Evolutionary conservation across 2,888 invertebrate genomes (phyloP).

Genomic region (Mimachlamys varia): DNA sequence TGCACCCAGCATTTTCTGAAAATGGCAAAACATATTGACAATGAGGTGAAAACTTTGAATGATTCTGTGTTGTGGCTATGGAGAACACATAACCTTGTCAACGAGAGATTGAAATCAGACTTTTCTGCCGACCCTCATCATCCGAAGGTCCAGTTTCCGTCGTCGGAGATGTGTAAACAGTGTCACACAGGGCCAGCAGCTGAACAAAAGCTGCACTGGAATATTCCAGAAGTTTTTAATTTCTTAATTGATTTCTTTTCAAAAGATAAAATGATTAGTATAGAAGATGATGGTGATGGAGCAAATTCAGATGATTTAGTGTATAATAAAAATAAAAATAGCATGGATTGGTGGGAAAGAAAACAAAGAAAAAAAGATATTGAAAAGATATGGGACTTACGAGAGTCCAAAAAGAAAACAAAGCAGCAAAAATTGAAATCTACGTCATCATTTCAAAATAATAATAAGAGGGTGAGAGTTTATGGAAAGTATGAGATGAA

Average conservation of each 20-base stretch:
- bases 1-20: conserved; percentile 94
- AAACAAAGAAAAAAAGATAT: conserved; percentile 68
- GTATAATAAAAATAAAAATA: conserved; percentile 43
- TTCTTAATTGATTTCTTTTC: conserved; percentile 71
- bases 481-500: background rate
- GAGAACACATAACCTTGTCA: conserved; percentile 95
- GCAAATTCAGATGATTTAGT: background rate
- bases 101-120: conserved; percentile 92
- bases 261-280: conserved; percentile 59
- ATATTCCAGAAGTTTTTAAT: conserved; percentile 62
- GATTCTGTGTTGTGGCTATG: conserved; percentile 95
- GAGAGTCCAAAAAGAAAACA: conserved; percentile 55
- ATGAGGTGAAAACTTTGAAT: conserved; percentile 87
- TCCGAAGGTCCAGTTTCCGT: conserved; percentile 95
- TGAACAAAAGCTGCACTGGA: conserved; percentile 54
- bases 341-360: conserved; percentile 75
- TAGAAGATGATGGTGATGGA: conserved; percentile 12
- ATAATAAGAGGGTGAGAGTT: conserved; percentile 40
- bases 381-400: conserved; percentile 63
- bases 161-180: conserved; percentile 85
- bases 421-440: conserved; percentile 45
- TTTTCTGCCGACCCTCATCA: conserved; percentile 93
- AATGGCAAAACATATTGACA: conserved; percentile 89
- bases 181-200: conserved; percentile 63
- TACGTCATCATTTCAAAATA: conserved; percentile 23